A percentile compares a stretch with the other conserved stretches of the same genome.
Evolutionary conservation across 2,888 invertebrate species (phyloP).

Genomic region (Rhorus exstirpatorius): DNA sequence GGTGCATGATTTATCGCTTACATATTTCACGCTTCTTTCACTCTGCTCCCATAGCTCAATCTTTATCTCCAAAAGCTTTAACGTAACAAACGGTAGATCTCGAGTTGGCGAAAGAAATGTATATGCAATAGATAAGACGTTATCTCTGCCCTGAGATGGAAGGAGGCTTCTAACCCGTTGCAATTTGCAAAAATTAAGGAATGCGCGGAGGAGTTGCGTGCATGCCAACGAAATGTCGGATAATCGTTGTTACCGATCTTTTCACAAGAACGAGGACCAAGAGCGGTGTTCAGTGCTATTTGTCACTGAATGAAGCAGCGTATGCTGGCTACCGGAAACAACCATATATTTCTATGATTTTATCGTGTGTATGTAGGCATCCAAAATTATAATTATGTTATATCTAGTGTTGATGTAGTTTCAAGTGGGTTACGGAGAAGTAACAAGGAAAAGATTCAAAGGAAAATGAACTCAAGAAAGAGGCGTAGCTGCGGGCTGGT

Average conservation of each 20-base stretch:
- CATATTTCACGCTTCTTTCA: slow-evolving; percentile 48
- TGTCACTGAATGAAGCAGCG: neutral
- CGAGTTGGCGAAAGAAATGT: neutral
- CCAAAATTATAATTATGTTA: too few relatives aligned
- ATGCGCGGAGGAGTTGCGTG: too few relatives aligned
- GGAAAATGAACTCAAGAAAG: slow-evolving; percentile 26
- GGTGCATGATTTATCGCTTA: slow-evolving; percentile 33
- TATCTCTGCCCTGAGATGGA: slow-evolving; percentile 31
- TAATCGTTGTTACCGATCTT: too few relatives aligned
- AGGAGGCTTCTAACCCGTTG: neutral
- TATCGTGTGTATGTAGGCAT: too few relatives aligned
- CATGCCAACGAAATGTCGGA: too few relatives aligned
- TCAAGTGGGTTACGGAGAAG: too few relatives aligned
- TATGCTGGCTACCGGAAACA: too few relatives aligned
- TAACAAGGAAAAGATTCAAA: neutral
- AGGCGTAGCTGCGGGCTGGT: neutral
- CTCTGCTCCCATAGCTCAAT: slow-evolving; percentile 60
- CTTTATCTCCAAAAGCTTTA: too few relatives aligned
- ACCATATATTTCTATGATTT: too few relatives aligned
- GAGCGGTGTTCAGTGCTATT: too few relatives aligned
- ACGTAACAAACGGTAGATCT: too few relatives aligned
- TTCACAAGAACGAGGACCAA: slow-evolving; percentile 30
- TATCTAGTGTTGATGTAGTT: too few relatives aligned
- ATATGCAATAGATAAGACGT: slow-evolving; percentile 26
- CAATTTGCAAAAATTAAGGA: neutral